These are phyloP conservation scores for Mycteria americana DNA, from an alignment of 2,797 vertebrate species.

Conservation along the genomic window DNA sequence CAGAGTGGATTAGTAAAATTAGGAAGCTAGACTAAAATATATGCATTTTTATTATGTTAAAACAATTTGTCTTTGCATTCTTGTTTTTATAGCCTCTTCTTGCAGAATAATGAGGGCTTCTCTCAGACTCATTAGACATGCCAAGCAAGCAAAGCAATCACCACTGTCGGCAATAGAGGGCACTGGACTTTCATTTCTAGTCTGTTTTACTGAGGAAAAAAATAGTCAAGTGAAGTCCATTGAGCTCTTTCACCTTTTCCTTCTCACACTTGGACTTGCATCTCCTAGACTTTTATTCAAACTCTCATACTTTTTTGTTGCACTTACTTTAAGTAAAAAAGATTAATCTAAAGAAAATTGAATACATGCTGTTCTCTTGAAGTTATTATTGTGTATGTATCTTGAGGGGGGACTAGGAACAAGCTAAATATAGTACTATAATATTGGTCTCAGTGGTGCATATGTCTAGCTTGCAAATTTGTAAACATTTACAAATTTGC, in stretches of 20 bases:
- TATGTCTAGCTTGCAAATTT: constrained; percentile 61
- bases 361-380: neutral
- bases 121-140: neutral
- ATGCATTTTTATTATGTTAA: neutral
- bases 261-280: neutral
- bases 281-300: neutral
- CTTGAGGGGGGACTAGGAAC: constrained; percentile 1
- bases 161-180: constrained; percentile 8
- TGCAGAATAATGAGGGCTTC: neutral
- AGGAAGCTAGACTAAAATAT: neutral
- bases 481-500: constrained; percentile 68
- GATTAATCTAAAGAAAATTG: neutral
- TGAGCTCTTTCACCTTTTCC: neutral
- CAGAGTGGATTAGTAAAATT: neutral
- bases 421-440: constrained; percentile 30
- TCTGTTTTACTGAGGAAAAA: neutral
- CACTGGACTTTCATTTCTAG: constrained; percentile 48
- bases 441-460: constrained; percentile 49
- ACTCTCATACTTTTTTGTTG: neutral
- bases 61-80: neutral
- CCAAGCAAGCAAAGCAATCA: neutral
- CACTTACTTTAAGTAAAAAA: neutral
- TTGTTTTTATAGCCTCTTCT: neutral
- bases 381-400: neutral
- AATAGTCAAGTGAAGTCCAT: neutral